Evolutionary conservation across 2,113 vertebrate genomes (phyloP), one percentile per base, ranked within the genome.

Genomic region (Herpetotheres cachinnans): DNA sequence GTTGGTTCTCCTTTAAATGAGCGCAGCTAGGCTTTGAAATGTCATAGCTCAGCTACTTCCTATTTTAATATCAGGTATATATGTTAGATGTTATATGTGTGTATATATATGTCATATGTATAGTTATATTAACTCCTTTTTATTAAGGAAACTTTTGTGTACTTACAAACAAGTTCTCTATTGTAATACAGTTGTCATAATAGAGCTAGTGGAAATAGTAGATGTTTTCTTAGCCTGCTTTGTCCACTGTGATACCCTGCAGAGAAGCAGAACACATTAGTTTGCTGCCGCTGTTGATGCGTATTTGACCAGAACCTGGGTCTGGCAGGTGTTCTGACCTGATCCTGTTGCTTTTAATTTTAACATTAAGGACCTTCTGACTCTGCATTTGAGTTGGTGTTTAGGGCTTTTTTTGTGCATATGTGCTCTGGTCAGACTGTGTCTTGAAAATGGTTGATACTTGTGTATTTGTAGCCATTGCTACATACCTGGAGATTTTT

Each of bases 1-100:
- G 98, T 95, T 44, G n/a, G 3, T 52, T 85, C n/a, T 52, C 13
- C 74, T 58, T 50, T 67, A 69, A 61, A 34, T 76, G 58, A 36
- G 32, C 30, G 6, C 22, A 38, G 1, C 8, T 13, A 17, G 29
- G 25, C 15, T 66, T 82, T 84, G 30, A 40, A 73, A 38, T 74
- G 16, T 26, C 17, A 32, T 40, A 25, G 13, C 22, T 86, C 10
- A 58, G 2, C 29, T 66, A 2, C 25, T 82, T 52, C 9, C 3
- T 73, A 0, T 73, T 80, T 77, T 47, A 82, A 3, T 63, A 30
- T 36, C 8, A 4, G 16, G 8, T 49, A 18, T 34, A 9, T 82
- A 9, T 11, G 1, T 49, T 58, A 29, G 13, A 2, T 47, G 13
- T 46, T 70, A 2, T 7, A 3, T 20, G 2, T 56, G 5, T 34